Evolutionary conservation across 1,140 invertebrate genomes (phyloP).

Genomic region (Drosophila lowei): DNA sequence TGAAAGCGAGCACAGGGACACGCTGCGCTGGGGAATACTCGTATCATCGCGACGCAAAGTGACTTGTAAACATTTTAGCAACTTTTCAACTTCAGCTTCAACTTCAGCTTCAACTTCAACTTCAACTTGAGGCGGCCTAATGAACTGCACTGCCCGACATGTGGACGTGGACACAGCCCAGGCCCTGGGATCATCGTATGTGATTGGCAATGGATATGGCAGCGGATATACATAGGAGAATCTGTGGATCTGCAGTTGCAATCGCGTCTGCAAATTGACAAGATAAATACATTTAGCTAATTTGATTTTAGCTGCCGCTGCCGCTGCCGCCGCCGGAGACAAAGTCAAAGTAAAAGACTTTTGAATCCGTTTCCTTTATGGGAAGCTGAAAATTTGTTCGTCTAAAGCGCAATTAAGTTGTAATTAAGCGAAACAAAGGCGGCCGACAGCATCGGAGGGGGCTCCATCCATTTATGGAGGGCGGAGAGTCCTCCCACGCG

Average conservation of each 20-base stretch:
- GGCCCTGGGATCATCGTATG: constrained; percentile 38
- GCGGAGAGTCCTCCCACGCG: constrained; percentile 36
- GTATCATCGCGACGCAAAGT: constrained; percentile 55
- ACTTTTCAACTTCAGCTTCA: constrained; percentile 72
- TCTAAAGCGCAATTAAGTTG: constrained; percentile 77
- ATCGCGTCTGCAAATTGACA: constrained; percentile 77
- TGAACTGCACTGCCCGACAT: constrained; percentile 61
- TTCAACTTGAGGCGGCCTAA: constrained; percentile 51
- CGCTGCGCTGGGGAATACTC: constrained; percentile 9
- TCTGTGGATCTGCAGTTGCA: constrained; percentile 38
- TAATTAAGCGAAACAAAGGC: constrained; percentile 75
- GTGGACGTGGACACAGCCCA: constrained; percentile 16
- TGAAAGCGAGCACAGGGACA: constrained; percentile 54
- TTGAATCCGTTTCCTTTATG: constrained; percentile 21
- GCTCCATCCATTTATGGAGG: constrained; percentile 33
- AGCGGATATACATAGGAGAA: not conserved
- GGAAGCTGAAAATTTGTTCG: constrained; percentile 74
- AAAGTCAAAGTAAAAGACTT: constrained; percentile 3
- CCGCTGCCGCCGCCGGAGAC: not conserved
- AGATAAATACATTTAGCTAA: constrained; percentile 82
- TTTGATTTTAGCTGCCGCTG: constrained; percentile 60
- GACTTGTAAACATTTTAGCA: constrained; percentile 82
- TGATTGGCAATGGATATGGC: constrained; percentile 62
- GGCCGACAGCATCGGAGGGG: constrained; percentile 17
- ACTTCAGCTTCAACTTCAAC: constrained; percentile 24